Evolutionary conservation across 2,888 invertebrate genomes (phyloP), one percentile per base, ranked within the genome.

Genomic region (Gisinianus flammeolus): DNA sequence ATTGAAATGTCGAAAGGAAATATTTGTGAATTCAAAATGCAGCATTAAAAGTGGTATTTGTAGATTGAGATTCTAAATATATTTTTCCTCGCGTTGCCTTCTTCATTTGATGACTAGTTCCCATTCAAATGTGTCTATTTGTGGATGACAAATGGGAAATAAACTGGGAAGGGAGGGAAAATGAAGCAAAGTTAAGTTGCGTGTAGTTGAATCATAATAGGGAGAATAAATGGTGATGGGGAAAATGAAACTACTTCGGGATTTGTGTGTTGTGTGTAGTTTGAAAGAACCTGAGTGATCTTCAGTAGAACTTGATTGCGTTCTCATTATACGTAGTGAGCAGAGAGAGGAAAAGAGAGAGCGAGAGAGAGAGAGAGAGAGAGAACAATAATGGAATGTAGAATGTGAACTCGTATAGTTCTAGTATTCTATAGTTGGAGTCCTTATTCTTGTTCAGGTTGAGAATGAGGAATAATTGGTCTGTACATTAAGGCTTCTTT

Each of bases 211-310:
- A 54, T 71, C 30, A 30, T n/a, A n/a, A 54, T 54, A 54, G 54
- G 19, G n/a, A n/a, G n/a, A n/a, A n/a, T n/a, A n/a, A n/a, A n/a
- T n/a, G n/a, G n/a, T n/a, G n/a, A n/a, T n/a, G n/a, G n/a, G n/a
- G n/a, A n/a, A n/a, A n/a, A n/a, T n/a, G n/a, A n/a, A n/a, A n/a
- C n/a, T n/a, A n/a, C n/a, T n/a, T n/a, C n/a, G n/a, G n/a, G n/a
- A n/a, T n/a, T n/a, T n/a, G n/a, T n/a, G n/a, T n/a, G n/a, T 52
- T 1, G 24, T 70, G 70, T 22, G 22, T 35, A 44, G 24, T 54
- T 26, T 71, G 68, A 35, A 4, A 16, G 70, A 56, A 71, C 71
- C n/a, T 71, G 71, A 56, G 56, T 71, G 71, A 71, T 71, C 71
- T 71, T 54, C 54, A 28, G 71, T 44, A 54, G 54, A 73, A 62